Evolutionary conservation across 2,113 vertebrate species (phyloP).

Genomic region (Chlorocebus sabaeus): DNA sequence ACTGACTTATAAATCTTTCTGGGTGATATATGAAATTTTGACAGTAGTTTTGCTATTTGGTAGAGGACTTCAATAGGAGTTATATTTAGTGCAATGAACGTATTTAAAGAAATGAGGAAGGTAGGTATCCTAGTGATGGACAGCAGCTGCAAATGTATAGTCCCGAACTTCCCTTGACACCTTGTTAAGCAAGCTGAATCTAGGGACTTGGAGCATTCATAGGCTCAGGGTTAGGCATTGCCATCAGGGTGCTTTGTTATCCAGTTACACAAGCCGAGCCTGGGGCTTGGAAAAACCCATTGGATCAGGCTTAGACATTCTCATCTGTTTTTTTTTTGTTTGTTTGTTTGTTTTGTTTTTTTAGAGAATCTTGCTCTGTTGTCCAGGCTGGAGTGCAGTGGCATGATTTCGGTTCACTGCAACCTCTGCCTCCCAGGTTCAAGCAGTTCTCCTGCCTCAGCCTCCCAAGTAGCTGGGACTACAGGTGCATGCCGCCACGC

Average conservation of each 20-base stretch:
- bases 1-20: slow-evolving; percentile 1
- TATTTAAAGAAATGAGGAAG: neutral
- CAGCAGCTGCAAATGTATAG: neutral
- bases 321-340: neutral
- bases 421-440: too few relatives aligned
- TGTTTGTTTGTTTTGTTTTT: too few relatives aligned
- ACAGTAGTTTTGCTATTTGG: neutral
- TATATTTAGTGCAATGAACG: neutral
- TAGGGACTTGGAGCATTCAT: neutral
- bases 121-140: neutral
- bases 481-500: too few relatives aligned
- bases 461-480: too few relatives aligned
- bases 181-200: neutral
- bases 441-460: too few relatives aligned
- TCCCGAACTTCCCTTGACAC: neutral
- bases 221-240: neutral
- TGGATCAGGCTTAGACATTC: neutral
- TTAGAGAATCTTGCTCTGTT: too few relatives aligned
- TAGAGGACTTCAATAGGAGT: neutral
- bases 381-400: too few relatives aligned
- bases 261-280: neutral
- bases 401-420: too few relatives aligned
- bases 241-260: neutral
- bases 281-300: neutral
- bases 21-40: slow-evolving; percentile 2